Conservation (phyloP, 2,797 vertebrate species). For the Poecilia velifera region DNA sequence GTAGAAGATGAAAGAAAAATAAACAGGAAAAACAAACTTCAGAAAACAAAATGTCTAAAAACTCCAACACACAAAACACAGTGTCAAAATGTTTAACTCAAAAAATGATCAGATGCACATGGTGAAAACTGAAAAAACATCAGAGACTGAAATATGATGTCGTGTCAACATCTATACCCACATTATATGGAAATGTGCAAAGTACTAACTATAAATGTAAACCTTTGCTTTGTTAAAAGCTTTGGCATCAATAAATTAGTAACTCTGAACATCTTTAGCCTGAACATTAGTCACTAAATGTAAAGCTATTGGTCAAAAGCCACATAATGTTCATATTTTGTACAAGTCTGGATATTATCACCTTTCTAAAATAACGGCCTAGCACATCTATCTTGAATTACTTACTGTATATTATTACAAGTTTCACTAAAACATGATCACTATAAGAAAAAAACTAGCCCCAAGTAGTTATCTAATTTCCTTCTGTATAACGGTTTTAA, state of each 20-base stretch:
- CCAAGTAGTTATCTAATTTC: not conserved
- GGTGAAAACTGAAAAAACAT: not conserved
- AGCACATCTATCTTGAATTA: not conserved
- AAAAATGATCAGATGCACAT: not conserved
- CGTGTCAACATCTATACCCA: not conserved
- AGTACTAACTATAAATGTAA: not conserved
- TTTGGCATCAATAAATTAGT: constrained; percentile 3
- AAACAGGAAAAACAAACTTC: not conserved
- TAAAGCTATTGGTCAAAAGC: constrained; percentile 27
- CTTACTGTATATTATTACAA: not conserved
- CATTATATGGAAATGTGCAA: not conserved
- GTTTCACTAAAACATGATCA: not conserved
- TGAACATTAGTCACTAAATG: not conserved
- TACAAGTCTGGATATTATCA: not conserved
- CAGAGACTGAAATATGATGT: not conserved
- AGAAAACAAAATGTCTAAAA: not conserved
- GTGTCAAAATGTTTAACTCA: not conserved
- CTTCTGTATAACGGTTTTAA: not conserved
- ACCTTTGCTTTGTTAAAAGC: not conserved
- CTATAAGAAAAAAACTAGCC: not conserved
- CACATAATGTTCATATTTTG: constrained; percentile 1
- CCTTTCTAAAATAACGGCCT: no score
- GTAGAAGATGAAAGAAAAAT: not conserved
- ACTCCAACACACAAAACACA: not conserved
- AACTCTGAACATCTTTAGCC: not conserved